Evolutionary conservation across 2,888 invertebrate species (phyloP), one percentile per base, ranked within the genome.

Genomic region (Macrophya annulata): DNA sequence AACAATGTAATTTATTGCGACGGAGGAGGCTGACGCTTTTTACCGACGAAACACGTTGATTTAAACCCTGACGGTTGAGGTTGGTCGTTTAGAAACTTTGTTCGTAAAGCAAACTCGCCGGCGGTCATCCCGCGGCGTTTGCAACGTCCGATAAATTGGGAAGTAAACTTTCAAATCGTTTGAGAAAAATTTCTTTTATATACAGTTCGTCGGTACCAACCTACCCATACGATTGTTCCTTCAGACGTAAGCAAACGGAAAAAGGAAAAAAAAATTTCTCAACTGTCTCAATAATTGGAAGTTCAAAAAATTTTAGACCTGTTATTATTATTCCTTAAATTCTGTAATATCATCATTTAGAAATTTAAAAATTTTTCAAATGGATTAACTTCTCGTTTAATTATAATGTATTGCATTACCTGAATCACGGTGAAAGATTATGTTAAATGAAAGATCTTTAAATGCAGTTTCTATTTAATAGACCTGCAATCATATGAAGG

Each of bases 391-490:
- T 9, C 31, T 55, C 21, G n/a, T 51, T 1, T 31, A 55, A 17
- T 77, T 10, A 37, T 12, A 55, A 31, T 37, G 15, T 5, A 77
- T 51, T 37, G 77, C 12, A n/a, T 74, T 48, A 21, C 59, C 37
- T 15, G 3, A 4, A 59, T 40, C 81, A 43, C 81, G 62, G 17
- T 43, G 81, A 62, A 81, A 81, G 40, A 81, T 81, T n/a, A 25
- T 77, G 15, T 17, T 31, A 43, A 43, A 51, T 48, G 21, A 51
- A 37, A 51, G 37, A 48, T 68, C 68, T 51, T 21, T 68, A 71
- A 65, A 71, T 45, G 72, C 43, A 65, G 83, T 83, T 83, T 65
- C 83, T 71, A 83, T 48, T 83, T 83, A 83, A 71, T 83, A 83
- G 81, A 81, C 25, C 81, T 43, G 81, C 81, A 81, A 81, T 65